Evolutionary conservation across 2,113 vertebrate genomes (phyloP).

Genomic region (Silurus meridionalis): DNA sequence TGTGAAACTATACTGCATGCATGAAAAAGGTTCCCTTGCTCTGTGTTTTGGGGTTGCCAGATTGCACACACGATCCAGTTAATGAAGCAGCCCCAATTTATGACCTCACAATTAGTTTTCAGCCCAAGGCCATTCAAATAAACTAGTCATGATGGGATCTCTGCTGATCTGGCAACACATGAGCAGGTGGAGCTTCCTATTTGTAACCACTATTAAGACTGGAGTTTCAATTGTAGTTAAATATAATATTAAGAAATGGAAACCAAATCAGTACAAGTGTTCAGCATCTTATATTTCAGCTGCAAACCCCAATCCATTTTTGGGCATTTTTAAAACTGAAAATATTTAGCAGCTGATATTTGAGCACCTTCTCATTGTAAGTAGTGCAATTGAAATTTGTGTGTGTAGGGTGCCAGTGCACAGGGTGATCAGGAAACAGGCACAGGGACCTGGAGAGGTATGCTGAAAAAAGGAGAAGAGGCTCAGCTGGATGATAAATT

Average conservation of each 20-base stretch:
- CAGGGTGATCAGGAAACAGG: conserved; percentile 80
- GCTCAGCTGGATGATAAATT: conserved; percentile 74
- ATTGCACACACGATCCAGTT: background rate
- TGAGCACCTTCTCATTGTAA: background rate
- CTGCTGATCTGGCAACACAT: background rate
- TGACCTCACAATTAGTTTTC: background rate
- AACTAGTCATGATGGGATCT: background rate
- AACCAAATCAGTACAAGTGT: background rate
- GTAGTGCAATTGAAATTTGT: background rate
- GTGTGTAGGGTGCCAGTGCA: conserved; percentile 52
- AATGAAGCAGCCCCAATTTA: background rate
- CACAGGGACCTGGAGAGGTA: conserved; percentile 91
- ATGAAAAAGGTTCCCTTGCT: background rate
- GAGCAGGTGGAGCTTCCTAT: background rate
- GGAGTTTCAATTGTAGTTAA: background rate
- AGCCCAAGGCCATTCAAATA: background rate
- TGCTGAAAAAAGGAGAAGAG: conserved; percentile 89
- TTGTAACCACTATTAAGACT: background rate
- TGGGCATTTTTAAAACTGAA: background rate
- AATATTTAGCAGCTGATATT: background rate
- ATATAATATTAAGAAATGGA: background rate
- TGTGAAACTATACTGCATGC: background rate
- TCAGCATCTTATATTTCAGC: background rate
- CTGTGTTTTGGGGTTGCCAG: background rate
- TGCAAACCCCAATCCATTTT: background rate